These are phyloP conservation scores for Gephyroberyx darwinii DNA, from an alignment of 2,797 vertebrate species.

Conservation along the genomic window DNA sequence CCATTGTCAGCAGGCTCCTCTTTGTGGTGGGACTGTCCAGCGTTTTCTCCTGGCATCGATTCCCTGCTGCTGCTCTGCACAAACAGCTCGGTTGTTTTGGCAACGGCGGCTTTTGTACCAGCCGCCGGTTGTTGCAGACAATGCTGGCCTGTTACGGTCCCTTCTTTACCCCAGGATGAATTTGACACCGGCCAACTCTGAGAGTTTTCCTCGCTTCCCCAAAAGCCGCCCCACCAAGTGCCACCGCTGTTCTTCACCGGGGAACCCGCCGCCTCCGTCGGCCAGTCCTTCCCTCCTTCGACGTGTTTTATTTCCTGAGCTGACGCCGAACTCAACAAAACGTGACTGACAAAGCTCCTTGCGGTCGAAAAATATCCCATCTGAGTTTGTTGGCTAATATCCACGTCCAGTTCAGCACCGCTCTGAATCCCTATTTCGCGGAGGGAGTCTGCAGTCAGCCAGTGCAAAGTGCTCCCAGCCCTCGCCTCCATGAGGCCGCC, in stretches of 20 bases:
- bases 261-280: neutral
- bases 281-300: constrained; percentile 14
- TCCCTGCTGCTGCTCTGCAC: constrained; percentile 30
- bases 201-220: constrained; percentile 45
- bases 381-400: constrained; percentile 34
- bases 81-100: constrained; percentile 51
- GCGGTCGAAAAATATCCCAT: constrained; percentile 37
- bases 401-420: constrained; percentile 12
- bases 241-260: neutral
- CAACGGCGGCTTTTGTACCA: constrained; percentile 47
- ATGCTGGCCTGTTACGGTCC: constrained; percentile 26
- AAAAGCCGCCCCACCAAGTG: constrained; percentile 67
- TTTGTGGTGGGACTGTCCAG: constrained; percentile 71
- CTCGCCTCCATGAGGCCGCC: constrained; percentile 30
- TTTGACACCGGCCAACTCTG: constrained; percentile 32
- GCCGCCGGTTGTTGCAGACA: constrained; percentile 50
- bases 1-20: constrained; percentile 52
- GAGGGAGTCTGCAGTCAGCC: constrained; percentile 69
- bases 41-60: constrained; percentile 64
- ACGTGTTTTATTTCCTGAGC: constrained; percentile 43
- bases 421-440: constrained; percentile 64
- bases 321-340: constrained; percentile 43
- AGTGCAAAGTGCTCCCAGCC: constrained; percentile 23
- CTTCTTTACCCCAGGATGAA: constrained; percentile 40
- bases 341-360: constrained; percentile 62